These are phyloP conservation scores for Mastomys natalensis DNA, from an alignment of 2,113 vertebrate species.

Conservation along the genomic window DNA sequence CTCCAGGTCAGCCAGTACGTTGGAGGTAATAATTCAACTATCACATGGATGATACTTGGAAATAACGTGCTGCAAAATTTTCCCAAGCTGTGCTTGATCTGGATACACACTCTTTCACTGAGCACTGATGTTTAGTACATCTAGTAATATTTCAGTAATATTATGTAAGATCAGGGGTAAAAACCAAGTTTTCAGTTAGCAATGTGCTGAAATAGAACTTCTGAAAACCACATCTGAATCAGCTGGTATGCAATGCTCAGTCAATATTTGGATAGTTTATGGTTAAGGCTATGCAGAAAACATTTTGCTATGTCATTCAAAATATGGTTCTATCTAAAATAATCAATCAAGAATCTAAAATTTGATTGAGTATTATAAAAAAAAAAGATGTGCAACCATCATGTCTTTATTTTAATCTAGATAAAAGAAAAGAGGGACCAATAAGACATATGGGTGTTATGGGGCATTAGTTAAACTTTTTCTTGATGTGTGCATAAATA, in stretches of 20 bases:
- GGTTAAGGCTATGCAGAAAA: constrained; percentile 28
- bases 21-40: constrained; percentile 76
- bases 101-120: constrained; percentile 44
- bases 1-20: constrained; percentile 55
- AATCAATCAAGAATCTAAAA: constrained; percentile 12
- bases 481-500: constrained; percentile 66
- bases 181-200: constrained; percentile 48
- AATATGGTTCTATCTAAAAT: constrained; percentile 12
- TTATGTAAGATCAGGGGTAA: constrained; percentile 32
- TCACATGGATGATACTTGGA: constrained; percentile 65
- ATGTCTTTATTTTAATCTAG: constrained; percentile 3
- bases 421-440: background rate
- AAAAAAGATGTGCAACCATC: background rate
- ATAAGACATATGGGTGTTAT: background rate
- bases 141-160: constrained; percentile 58
- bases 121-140: constrained; percentile 56
- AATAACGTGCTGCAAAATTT: constrained; percentile 58
- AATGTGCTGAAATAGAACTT: constrained; percentile 47
- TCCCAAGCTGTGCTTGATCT: constrained; percentile 66
- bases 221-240: constrained; percentile 52
- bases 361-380: constrained; percentile 17
- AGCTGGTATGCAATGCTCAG: constrained; percentile 58
- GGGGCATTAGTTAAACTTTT: background rate
- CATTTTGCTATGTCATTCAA: constrained; percentile 18
- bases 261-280: constrained; percentile 50